Evolutionary conservation across 1,140 invertebrate genomes (phyloP), one percentile per base, ranked within the genome.

Genomic region (Onthophagus taurus): DNA sequence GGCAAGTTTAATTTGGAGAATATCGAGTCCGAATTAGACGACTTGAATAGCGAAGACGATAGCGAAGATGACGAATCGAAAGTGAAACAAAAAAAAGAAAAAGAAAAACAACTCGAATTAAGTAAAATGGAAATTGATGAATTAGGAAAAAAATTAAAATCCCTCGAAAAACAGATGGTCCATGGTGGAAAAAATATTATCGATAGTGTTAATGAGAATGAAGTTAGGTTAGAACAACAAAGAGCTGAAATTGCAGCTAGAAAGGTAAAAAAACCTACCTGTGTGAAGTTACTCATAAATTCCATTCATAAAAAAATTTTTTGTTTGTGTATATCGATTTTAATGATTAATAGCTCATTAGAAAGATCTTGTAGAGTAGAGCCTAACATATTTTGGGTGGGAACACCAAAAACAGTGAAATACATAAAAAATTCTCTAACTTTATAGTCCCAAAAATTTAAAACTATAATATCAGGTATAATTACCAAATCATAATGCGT

Each of bases 171-270:
- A 52, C 88, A 93, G 59, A 68, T 96, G 45, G 76, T 96, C 20
- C 77, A 79, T 47, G 92, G 91, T 20, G 73, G 72, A 2, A 89
- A 87, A 61, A 89, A 90, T 63, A 83, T 96, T 34, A 74, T 93
- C 14, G 89, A 94, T 63, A 88, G 90, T 55, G 89, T 91, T 9
- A 88, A 89, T 59, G 81, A 92, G 63, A 87, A 91, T 50, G 84
- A 93, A 59, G 71, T 81, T 49, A 81, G 84, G 41, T 67, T 96
- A 18, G 85, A 93, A 58, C 78, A 83, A 56, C 74, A 83, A 49
- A 70, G 79, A 38, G 68, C 74, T 35, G 87, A 94, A 64, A 83
- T 95, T 44, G 79, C 84, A 1, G 89, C 92, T 59, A 74, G 89
- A 57, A 90, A 88, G 66, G 80, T 79, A 65, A 58, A 18, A 11